Base-by-base conservation (phyloP, 1,140 invertebrate species). In the Hyposmocoma kahamanoa region DNA sequence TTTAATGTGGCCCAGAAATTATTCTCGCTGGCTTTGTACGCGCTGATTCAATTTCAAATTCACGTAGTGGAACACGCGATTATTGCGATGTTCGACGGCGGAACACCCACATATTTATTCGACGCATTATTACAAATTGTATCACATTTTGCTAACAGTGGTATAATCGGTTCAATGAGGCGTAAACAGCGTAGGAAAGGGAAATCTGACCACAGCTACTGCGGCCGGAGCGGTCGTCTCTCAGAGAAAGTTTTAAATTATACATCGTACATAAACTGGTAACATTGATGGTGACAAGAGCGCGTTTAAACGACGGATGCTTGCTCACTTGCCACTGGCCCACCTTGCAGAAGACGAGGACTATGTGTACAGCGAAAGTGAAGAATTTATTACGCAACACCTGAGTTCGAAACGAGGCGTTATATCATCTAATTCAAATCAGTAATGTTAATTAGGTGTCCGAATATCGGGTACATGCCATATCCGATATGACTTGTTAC, bases 231-330 rank as follows among this genome's bases (percentile, higher is more conserved):
- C 30, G 39, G 47, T 42, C 22, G 50, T 48, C 45, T 66, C 59
- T 67, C 66, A 70, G 78, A 73, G 74, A 82, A 82, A 82, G 78
- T 82, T 78, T 72, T 68, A 79, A 78, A 82, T 79, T 82, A 76
- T 74, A 75, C 69, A 62, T 70, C 59, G 63, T 61, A 67, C 53
- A 65, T 71, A 72, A 78, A 78, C 68, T 72, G 58, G 73, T 67
- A 77, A 68, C 65, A 67, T 43, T 78, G 62, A 41, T 36, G 32
- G 32, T 9, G 38, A 72, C 36, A 45, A 45, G 43, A 46, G 17
- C 17, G 15, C 30, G 32, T 39, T 20, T 39, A 38, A 32, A 38
- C 13, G 49, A 44, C 42, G 6, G 38, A 41, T 41, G 38, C 13
- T 8, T 20, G 38, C 38, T 8, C 17, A 8, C 5, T 20, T 41